A percentile compares a stretch with the other conserved stretches of the same genome.
Conservation (phyloP, 2,113 vertebrate species). For the Trogon surrucura region DNA sequence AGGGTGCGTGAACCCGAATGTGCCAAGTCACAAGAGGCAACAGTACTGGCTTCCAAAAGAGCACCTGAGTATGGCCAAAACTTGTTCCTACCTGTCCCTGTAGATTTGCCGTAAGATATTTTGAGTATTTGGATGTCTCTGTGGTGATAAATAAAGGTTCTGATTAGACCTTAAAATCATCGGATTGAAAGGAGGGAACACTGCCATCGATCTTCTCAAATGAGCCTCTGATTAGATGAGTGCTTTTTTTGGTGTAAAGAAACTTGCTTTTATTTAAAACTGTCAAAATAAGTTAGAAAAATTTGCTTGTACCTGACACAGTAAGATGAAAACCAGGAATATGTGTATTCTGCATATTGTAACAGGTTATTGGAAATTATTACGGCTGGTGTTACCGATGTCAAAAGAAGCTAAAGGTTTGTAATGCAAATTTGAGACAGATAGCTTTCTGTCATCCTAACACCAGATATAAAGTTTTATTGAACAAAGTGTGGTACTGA, state of each 20-base stretch:
- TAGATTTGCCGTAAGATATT: not conserved
- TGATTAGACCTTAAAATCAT: not conserved
- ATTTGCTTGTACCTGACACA: slow-evolving; percentile 23
- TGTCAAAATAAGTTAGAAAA: not conserved
- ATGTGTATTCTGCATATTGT: not conserved
- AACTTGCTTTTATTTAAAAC: slow-evolving; percentile 4
- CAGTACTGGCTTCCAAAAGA: not conserved
- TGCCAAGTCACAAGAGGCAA: not conserved
- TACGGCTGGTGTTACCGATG: slow-evolving; percentile 4
- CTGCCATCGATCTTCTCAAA: not conserved
- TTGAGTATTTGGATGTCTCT: not conserved
- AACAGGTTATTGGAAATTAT: slow-evolving; percentile 51
- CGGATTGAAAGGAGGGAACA: not conserved
- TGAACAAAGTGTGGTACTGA: slow-evolving; percentile 40
- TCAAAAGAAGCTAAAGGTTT: slow-evolving; percentile 66
- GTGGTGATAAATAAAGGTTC: not conserved
- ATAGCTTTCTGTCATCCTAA: slow-evolving; percentile 66
- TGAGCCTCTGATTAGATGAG: slow-evolving; percentile 23
- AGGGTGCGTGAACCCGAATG: not conserved
- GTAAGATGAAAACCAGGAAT: slow-evolving; percentile 1
- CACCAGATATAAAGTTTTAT: slow-evolving; percentile 64
- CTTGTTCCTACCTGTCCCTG: not conserved
- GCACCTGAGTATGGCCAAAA: not conserved
- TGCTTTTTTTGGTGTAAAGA: slow-evolving; percentile 13
- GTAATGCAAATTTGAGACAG: slow-evolving; percentile 70